These are phyloP conservation scores for Brachionus rubens DNA, from an alignment of 1,140 invertebrate species.

Conservation along the genomic window DNA sequence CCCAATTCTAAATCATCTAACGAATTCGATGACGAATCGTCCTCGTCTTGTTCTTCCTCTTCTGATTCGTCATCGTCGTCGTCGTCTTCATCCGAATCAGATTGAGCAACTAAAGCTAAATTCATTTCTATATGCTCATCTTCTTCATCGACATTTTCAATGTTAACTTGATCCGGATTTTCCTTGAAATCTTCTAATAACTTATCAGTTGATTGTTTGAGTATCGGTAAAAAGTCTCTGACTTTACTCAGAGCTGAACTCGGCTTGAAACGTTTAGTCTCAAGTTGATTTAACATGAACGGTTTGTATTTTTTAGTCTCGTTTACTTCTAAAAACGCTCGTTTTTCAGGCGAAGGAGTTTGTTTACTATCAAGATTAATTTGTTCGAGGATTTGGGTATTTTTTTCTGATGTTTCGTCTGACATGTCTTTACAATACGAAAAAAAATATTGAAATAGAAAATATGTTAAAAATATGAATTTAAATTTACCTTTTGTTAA, in stretches of 20 bases:
- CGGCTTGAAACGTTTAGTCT: slow-evolving; percentile 41
- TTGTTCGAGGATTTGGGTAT: not conserved
- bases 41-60: not conserved
- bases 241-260: slow-evolving; percentile 30
- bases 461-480: not conserved
- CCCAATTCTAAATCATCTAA: slow-evolving; percentile 24
- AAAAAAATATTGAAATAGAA: not conserved
- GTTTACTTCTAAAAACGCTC: slow-evolving; percentile 28
- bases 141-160: slow-evolving; percentile 43
- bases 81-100: slow-evolving; percentile 29
- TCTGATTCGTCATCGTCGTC: not conserved
- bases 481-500: not conserved
- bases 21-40: not conserved
- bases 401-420: not conserved
- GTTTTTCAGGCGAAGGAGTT: slow-evolving; percentile 7
- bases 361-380: not conserved
- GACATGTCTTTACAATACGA: not conserved
- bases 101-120: slow-evolving; percentile 33
- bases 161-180: slow-evolving; percentile 44
- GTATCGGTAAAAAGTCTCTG: slow-evolving; percentile 25
- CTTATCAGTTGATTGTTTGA: slow-evolving; percentile 33
- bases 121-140: slow-evolving; percentile 45
- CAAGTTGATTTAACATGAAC: slow-evolving; percentile 22
- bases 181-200: slow-evolving; percentile 34
- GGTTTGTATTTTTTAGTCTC: slow-evolving; percentile 20